phyloP scores from a whole-genome alignment of 2,113 vertebrate genomes.

The Hippocampus comes region DNA sequence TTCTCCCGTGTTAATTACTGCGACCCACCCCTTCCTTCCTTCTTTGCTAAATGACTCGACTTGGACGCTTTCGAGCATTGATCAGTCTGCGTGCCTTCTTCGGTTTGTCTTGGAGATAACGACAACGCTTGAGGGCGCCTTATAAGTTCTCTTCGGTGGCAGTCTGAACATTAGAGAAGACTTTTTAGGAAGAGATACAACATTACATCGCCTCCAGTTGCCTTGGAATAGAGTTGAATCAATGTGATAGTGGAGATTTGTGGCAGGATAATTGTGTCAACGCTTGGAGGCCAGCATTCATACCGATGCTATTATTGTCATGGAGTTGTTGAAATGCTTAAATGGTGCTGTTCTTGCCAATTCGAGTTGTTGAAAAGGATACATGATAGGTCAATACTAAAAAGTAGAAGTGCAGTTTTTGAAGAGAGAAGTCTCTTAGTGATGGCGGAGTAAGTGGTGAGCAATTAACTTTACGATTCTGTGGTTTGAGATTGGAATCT shows the following conservation, averaged over 20 bases:
- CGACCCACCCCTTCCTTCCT: slow-evolving; percentile 4
- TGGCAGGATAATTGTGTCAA: slow-evolving; percentile 6
- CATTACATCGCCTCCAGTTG: slow-evolving; percentile 18
- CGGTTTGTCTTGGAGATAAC: slow-evolving; percentile 52
- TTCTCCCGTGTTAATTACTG: slow-evolving; percentile 9
- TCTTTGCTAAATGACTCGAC: slow-evolving; percentile 17
- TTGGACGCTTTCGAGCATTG: slow-evolving; percentile 7
- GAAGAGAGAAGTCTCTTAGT: no score
- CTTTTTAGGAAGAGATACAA: slow-evolving; percentile 34
- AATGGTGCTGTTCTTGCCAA: no score
- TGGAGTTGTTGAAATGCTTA: neutral
- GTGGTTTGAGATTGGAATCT: no score
- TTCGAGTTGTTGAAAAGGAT: no score
- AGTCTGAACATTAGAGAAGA: slow-evolving; percentile 33
- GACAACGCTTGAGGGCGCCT: slow-evolving; percentile 37
- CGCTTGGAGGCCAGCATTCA: neutral
- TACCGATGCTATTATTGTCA: neutral
- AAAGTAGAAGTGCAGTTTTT: no score
- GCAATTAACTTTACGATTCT: no score
- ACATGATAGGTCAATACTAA: no score
- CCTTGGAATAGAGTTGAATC: slow-evolving; percentile 7
- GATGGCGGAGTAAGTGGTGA: no score
- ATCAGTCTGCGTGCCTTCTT: slow-evolving; percentile 20
- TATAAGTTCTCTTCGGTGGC: slow-evolving; percentile 35
- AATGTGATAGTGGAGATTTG: slow-evolving; percentile 13